Evolutionary conservation across 2,888 invertebrate genomes (phyloP).

Genomic region (Trachelus iudaicus): DNA sequence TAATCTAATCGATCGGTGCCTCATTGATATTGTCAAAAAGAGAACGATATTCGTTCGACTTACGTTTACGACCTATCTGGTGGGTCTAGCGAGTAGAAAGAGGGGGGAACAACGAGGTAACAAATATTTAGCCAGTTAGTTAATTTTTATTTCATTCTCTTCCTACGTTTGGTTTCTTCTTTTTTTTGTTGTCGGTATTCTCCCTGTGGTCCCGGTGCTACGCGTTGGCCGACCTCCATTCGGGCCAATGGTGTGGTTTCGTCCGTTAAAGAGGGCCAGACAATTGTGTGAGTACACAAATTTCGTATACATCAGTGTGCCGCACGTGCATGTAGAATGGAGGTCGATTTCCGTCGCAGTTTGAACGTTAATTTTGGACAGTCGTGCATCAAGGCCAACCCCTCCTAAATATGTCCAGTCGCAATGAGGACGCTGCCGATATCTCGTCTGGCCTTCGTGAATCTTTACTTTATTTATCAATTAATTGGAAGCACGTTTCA

Average conservation of each 20-base stretch:
- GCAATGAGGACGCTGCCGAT: neutral
- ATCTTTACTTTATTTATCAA: constrained; percentile 28
- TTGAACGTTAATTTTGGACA: constrained; percentile 1
- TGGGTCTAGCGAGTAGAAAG: too few species aligned
- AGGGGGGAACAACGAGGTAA: neutral
- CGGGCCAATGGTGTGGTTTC: neutral
- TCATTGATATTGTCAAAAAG: neutral
- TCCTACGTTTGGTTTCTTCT: neutral
- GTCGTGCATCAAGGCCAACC: neutral
- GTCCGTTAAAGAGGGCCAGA: neutral
- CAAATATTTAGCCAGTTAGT: neutral
- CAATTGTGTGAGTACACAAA: too few species aligned
- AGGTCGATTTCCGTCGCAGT: neutral
- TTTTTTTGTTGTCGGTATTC: neutral
- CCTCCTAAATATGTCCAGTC: neutral
- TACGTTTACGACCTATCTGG: neutral
- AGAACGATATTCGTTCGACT: neutral
- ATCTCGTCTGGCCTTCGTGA: neutral
- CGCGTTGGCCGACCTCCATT: neutral
- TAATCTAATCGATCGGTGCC: neutral
- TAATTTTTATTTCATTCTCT: too few species aligned
- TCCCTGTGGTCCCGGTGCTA: neutral
- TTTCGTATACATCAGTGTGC: neutral
- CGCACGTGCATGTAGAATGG: neutral
- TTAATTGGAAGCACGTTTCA: constrained; percentile 30